These are phyloP conservation scores for Eristalis arbustorum DNA, from an alignment of 2,888 invertebrate species.

Conservation along the genomic window DNA sequence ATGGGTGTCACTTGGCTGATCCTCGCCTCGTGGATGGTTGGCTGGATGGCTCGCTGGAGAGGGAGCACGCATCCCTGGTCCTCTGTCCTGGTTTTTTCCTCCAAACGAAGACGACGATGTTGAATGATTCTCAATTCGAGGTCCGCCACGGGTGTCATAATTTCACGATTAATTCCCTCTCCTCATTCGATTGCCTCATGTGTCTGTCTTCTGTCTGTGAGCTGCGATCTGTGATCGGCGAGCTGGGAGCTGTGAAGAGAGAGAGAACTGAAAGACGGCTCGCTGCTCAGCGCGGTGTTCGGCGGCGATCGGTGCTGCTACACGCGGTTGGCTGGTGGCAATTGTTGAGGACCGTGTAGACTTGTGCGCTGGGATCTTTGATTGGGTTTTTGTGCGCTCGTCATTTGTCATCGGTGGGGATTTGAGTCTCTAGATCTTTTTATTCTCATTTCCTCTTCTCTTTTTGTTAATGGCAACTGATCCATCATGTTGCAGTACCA, in stretches of 20 bases:
- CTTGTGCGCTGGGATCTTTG: conserved; percentile 58
- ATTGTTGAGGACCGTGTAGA: conserved; percentile 45
- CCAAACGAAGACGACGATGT: conserved; percentile 41
- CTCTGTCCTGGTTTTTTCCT: conserved; percentile 53
- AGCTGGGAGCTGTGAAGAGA: neutral
- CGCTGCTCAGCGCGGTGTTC: neutral
- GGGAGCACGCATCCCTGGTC: conserved; percentile 27
- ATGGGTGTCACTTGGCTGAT: conserved; percentile 64
- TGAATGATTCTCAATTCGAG: conserved; percentile 64
- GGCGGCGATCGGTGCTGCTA: neutral
- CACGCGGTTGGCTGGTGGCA: conserved; percentile 49
- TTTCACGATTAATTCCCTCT: conserved; percentile 70
- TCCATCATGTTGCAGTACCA: conserved; percentile 65
- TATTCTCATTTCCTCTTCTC: conserved; percentile 67
- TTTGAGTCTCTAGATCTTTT: conserved; percentile 66
- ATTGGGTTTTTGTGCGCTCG: conserved; percentile 70
- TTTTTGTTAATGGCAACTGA: conserved; percentile 70
- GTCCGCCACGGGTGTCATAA: conserved; percentile 71
- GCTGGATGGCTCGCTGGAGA: conserved; percentile 8
- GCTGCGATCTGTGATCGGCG: neutral
- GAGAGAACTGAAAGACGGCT: neutral
- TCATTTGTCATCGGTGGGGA: conserved; percentile 71
- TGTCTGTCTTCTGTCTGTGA: conserved; percentile 67
- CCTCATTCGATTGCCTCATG: conserved; percentile 64
- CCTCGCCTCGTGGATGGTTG: conserved; percentile 5